phyloP scores from a whole-genome alignment of 64 coral and sea anemone species.

The Pocillopora verrucosa region DNA sequence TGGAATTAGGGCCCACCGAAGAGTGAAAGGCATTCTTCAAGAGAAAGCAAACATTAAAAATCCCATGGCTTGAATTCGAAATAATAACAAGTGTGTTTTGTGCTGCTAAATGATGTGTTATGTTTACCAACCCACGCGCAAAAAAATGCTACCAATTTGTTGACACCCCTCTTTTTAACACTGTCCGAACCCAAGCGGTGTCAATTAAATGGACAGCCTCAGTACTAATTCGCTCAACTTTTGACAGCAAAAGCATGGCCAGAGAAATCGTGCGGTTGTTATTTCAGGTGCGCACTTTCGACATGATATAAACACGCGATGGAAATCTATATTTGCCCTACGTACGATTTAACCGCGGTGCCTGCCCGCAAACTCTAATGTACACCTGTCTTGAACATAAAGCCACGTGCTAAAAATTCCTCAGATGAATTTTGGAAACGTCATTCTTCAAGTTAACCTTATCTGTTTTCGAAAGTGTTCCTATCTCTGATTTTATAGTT shows the following conservation, averaged over 20 bases:
- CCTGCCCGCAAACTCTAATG: background rate
- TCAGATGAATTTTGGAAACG: background rate
- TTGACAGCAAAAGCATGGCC: constrained; percentile 10
- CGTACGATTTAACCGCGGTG: background rate
- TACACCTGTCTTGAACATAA: constrained; percentile 23
- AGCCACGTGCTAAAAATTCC: constrained; percentile 44
- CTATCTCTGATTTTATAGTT: background rate
- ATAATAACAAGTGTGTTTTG: constrained; percentile 3
- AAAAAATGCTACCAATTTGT: constrained; percentile 31
- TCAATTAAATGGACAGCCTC: background rate
- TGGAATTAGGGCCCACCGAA: constrained; percentile 21
- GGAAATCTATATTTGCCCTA: background rate
- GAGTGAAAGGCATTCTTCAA: constrained; percentile 25
- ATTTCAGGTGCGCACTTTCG: constrained; percentile 5
- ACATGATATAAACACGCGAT: background rate
- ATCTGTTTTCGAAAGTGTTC: background rate
- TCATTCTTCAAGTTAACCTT: background rate
- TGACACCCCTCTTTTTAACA: background rate
- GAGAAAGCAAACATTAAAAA: constrained; percentile 33
- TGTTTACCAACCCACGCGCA: constrained; percentile 39
- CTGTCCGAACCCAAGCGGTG: background rate
- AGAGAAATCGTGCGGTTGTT: background rate
- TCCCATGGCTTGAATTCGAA: constrained; percentile 16
- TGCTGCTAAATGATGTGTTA: background rate
- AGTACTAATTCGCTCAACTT: background rate